Evolutionary conservation across 2,888 invertebrate species (phyloP), one percentile per base, ranked within the genome.

Genomic region (Epistrophella euchroma): DNA sequence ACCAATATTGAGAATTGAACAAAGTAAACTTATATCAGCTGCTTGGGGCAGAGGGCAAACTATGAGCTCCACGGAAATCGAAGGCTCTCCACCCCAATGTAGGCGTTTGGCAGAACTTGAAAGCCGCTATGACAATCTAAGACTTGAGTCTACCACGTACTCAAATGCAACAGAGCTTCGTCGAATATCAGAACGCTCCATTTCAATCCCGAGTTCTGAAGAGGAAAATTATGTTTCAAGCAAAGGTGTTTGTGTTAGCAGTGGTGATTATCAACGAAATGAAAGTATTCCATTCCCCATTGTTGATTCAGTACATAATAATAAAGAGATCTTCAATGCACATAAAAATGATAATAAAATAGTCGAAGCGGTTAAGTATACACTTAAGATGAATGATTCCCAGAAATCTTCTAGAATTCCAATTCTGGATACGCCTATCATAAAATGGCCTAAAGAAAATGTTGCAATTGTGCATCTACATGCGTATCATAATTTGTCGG

Each of bases 381-480:
- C 90, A 3, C 81, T 91, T 4, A 91, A 90, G 62, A 92, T 91
- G 82, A 91, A 91, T 76, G 89, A 90, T 10, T 86, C 88, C 79
- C 88, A 17, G 88, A 89, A 50, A 87, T 80, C n/a, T n/a, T 28
- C 62, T 28, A 28, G 7, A 11, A 43, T 7, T 90, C 95, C 95
- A 89, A 91, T 95, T 40, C 94, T 96, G 52, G 93, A 94, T 88
- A 95, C 96, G 0, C 95, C 96, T 0, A 94, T 96, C 89, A 92
- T 93, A 0, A 90, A 95, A 88, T 94, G 96, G 22, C 96, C 95
- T 89, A 94, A 95, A 76, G 96, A 96, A 0, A 96, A 96, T 81
- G 96, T 96, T 32, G 96, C 97, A 0, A 94, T 96, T 88, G 91
- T 97, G 0, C 97, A 97, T 91, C 96, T 97, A 6, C 95, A 96